phyloP scores from a whole-genome alignment of 1,140 invertebrate genomes.

The Thaumetopoea pityocampa region DNA sequence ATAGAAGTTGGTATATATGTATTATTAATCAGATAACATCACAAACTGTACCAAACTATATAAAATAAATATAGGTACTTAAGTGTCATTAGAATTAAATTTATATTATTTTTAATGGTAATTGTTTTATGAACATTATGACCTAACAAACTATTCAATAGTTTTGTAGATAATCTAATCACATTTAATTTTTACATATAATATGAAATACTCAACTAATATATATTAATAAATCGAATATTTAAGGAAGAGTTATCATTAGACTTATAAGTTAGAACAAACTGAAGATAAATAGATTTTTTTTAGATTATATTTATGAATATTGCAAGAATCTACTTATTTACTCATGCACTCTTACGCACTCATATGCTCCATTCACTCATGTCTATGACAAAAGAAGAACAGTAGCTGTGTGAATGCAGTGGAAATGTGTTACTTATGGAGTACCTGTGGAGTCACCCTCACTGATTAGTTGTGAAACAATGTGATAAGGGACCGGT shows the following conservation, averaged over 20 bases:
- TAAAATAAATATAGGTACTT: constrained; percentile 14
- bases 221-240: constrained; percentile 30
- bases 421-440: no score
- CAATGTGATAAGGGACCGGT: no score
- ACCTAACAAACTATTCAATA: constrained; percentile 57
- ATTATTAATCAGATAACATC: constrained; percentile 29
- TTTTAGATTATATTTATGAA: constrained; percentile 12
- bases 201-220: constrained; percentile 46
- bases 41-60: constrained; percentile 14
- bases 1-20: constrained; percentile 37
- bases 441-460: no score
- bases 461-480: no score
- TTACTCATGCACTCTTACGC: no score
- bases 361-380: no score
- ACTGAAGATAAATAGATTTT: constrained; percentile 9
- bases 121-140: constrained; percentile 33
- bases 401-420: no score
- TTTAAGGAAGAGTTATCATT: constrained; percentile 27
- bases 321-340: constrained; percentile 23
- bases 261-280: constrained; percentile 23
- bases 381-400: no score
- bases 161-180: constrained; percentile 56
- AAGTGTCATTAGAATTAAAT: constrained; percentile 2
- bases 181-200: constrained; percentile 38
- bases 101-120: constrained; percentile 16